Evolutionary conservation across 1,140 invertebrate species (phyloP), one percentile per base, ranked within the genome.

Genomic region (Agrilus planipennis): DNA sequence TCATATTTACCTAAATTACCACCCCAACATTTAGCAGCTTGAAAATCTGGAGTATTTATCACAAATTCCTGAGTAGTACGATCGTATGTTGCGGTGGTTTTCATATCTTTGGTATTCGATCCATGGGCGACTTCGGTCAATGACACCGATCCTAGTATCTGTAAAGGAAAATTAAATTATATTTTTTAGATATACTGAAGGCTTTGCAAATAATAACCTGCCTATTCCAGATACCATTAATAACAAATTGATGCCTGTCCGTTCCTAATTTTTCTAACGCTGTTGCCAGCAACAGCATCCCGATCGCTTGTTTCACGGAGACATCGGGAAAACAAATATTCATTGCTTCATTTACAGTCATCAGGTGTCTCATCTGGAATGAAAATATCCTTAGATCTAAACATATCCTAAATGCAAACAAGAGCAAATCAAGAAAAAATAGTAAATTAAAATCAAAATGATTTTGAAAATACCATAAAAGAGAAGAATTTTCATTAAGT

Each of bases 11-110:
- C 85, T 65, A 93, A 70, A 67, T 85, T 86, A 50, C 89, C 89
- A 52, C 82, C 73, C 92, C 92, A 97, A 65, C 88, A 91, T 72
- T 97, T 97, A 29, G 88, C 86, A 17, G 90, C 87, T 64, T 93
- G 81, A 68, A 94, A 87, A 63, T 91, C 84, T 0, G 92, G 89
- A 1, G 91, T 88, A 58, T 94, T 77, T 7, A 97, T 70, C 17
- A 94, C 71, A 67, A 95, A 96, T 61, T 81, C 76, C 67, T 84
- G 66, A 6, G 73, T 78, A 15, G 62, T 62, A 0, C 76, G 67
- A 63, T 95, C 85, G 61, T 85, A 97, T 0, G 76, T 89, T 2
- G 92, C 91, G 15, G 77, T 88, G 1, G 93, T 96, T 47, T 84
- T 73, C 71, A 96, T 84, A 25, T 78, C 79, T 53, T 87, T 89